phyloP scores from a whole-genome alignment of 2,797 vertebrate genomes.

The Centroberyx gerrardi region DNA sequence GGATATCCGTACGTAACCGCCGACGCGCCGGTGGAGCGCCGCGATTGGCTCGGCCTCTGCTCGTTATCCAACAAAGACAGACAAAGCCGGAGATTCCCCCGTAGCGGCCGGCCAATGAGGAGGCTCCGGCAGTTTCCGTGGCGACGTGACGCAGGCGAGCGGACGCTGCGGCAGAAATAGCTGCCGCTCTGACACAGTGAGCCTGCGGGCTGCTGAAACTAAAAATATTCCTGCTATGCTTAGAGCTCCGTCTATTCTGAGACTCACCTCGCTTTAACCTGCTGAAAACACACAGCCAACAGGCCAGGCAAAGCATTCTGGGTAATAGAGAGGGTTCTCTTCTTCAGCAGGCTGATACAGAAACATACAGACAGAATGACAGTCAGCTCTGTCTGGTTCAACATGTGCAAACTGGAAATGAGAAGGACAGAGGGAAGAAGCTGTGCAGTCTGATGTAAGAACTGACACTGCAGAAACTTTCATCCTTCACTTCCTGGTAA shows the following conservation, averaged over 20 bases:
- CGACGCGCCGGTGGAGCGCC: constrained; percentile 32
- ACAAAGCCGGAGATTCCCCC: constrained; percentile 9
- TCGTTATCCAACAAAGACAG: constrained; percentile 33
- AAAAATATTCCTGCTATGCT: constrained; percentile 45
- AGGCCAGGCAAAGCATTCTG: too few species aligned
- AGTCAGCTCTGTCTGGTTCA: too few species aligned
- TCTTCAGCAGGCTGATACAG: too few species aligned
- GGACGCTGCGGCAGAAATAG: constrained; percentile 53
- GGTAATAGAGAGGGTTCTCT: too few species aligned
- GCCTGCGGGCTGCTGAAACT: neutral
- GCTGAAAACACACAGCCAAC: too few species aligned
- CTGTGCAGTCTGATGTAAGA: too few species aligned
- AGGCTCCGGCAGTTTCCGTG: constrained; percentile 67
- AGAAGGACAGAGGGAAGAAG: too few species aligned
- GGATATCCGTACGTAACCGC: constrained; percentile 75
- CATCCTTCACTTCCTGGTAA: too few species aligned
- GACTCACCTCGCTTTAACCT: neutral
- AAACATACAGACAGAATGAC: too few species aligned
- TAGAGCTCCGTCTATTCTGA: constrained; percentile 34
- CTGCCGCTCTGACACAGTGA: constrained; percentile 47
- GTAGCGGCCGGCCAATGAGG: constrained; percentile 38
- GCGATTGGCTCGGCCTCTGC: constrained; percentile 37
- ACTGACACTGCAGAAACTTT: too few species aligned
- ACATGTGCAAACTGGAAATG: too few species aligned
- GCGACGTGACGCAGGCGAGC: constrained; percentile 61